phyloP scores from a whole-genome alignment of 2,113 vertebrate genomes.

The Varanus komodoensis region DNA sequence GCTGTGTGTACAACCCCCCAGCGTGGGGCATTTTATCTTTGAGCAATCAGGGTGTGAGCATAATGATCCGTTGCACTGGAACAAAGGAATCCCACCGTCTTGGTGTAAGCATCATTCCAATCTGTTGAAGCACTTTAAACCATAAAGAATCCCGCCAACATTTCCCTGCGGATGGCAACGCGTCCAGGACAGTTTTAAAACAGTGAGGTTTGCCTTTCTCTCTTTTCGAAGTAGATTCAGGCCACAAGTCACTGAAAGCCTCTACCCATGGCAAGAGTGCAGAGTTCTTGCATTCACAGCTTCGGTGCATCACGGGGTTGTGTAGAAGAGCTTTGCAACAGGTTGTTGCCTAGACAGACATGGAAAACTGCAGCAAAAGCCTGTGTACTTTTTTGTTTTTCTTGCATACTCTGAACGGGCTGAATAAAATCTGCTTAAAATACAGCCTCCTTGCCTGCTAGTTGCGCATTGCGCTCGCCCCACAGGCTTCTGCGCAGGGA shows the following conservation, averaged over 20 bases:
- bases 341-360: background rate
- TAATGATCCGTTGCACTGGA: background rate
- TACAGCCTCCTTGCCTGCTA: background rate
- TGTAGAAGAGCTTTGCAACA: background rate
- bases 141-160: background rate
- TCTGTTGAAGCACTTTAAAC: background rate
- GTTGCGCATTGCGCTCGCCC: background rate
- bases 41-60: background rate
- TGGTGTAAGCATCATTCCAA: background rate
- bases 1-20: background rate
- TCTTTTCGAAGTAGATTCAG: background rate
- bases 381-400: background rate
- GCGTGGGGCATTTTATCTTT: background rate
- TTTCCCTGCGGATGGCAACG: background rate
- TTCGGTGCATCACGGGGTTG: background rate
- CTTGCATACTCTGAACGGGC: background rate
- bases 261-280: background rate
- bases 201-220: too few species aligned
- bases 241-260: too few species aligned
- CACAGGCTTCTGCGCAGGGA: too few species aligned
- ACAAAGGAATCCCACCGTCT: accelerated
- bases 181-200: background rate
- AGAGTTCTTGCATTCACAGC: background rate
- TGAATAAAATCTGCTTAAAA: constrained; percentile 27
- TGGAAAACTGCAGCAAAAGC: background rate